Evolutionary conservation across 1,140 invertebrate genomes (phyloP), one percentile per base, ranked within the genome.

Genomic region (Bicyclus anynana): DNA sequence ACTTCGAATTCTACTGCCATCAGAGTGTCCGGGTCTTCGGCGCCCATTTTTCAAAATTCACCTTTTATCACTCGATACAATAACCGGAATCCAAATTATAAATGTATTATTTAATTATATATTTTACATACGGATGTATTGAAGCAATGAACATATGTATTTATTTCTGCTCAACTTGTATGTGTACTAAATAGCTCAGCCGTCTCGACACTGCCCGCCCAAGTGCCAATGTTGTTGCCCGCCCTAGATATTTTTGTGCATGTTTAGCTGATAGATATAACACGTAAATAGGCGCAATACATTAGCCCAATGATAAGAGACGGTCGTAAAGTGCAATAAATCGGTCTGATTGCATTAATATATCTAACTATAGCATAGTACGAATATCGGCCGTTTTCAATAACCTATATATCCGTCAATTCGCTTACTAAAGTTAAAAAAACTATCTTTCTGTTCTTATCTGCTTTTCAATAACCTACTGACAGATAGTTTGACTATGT

Each of bases 1-100:
- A 97, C 95, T 90, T 97, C 96, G 74, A 96, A 97, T 64, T 97
- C 95, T 10, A 95, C 93, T 42, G 95, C 95, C 26, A 95, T 91
- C 51, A 95, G 89, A 0, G 91, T 63, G 77, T 90, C 74, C 38
- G 91, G 90, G 62, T 93, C 92, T 57, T 91, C 90, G 33, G 89
- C 82, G 51, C 91, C 90, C 93, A 94, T 93, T 63, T 53, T 12
- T 3, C 7, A 33, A 1, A 33, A 12, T 33, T n/a, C 1, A 4
- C 38, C 10, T 53, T 18, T 18, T 52, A 42, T 14, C 37, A 40
- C 13, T 16, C 37, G 37, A 38, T 42, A 16, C 33, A 50, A 59
- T 50, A 49, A n/a, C n/a, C n/a, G n/a, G 37, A 60, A 40, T 2
- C n/a, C n/a, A n/a, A n/a, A n/a, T n/a, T n/a, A n/a, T n/a, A n/a